phyloP scores from a whole-genome alignment of 2,888 invertebrate genomes.

The Microctonus aethiopoides region DNA sequence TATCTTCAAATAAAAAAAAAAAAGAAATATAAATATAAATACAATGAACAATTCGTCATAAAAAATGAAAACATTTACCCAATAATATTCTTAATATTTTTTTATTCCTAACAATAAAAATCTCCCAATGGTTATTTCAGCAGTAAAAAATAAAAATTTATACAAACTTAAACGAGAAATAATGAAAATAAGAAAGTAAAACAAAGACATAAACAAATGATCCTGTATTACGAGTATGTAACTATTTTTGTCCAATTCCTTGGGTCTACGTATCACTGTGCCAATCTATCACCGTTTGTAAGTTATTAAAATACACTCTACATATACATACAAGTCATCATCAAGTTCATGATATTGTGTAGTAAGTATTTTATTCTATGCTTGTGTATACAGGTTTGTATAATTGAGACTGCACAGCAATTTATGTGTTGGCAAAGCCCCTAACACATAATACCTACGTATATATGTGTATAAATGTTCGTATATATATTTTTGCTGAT shows the following conservation, averaged over 20 bases:
- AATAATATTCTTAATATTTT: not conserved
- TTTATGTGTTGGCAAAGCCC: not conserved
- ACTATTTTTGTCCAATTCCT: conserved; percentile 42
- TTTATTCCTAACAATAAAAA: not conserved
- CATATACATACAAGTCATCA: not conserved
- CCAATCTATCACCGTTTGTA: not conserved
- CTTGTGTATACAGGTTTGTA: not conserved
- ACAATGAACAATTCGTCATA: not conserved
- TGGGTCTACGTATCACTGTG: not conserved
- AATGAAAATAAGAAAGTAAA: not conserved
- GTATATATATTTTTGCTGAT: not conserved
- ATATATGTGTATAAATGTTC: not conserved
- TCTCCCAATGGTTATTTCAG: not conserved
- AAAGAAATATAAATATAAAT: too few relatives aligned
- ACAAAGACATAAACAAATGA: conserved; percentile 35
- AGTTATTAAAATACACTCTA: too few relatives aligned
- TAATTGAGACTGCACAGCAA: not conserved
- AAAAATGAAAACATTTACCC: too few relatives aligned
- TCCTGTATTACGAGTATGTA: conserved; percentile 22
- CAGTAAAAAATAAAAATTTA: not conserved
- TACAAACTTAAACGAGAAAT: not conserved
- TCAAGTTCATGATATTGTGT: not conserved
- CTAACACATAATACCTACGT: not conserved
- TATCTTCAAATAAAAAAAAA: too few relatives aligned
- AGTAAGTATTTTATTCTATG: not conserved